Evolutionary conservation across 2,888 invertebrate genomes (phyloP).

Genomic region (Aphelenchoides bicaudatus): DNA sequence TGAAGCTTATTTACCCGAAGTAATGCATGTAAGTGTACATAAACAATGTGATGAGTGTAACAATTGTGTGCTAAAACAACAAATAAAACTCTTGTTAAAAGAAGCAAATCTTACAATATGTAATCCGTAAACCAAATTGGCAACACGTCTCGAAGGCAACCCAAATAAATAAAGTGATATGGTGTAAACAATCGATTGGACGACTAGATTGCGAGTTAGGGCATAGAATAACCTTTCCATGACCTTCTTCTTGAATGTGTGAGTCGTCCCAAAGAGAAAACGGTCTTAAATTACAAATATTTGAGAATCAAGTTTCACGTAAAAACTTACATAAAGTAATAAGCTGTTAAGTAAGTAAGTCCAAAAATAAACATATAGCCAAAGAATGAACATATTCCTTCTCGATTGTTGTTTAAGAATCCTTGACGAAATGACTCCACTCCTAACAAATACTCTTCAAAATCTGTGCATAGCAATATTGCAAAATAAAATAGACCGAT

Average conservation of each 20-base stretch:
- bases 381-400: constrained; percentile 79
- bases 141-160: too few species aligned
- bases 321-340: not conserved
- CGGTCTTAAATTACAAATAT: not conserved
- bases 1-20: constrained; percentile 1
- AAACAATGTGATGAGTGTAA: not conserved
- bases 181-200: too few species aligned
- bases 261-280: too few species aligned
- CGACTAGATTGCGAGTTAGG: too few species aligned
- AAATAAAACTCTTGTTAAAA: not conserved
- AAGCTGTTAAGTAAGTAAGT: constrained; percentile 64
- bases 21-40: constrained; percentile 11
- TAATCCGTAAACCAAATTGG: constrained; percentile 73
- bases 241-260: too few species aligned
- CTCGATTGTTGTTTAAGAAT: constrained; percentile 78
- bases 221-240: too few species aligned
- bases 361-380: constrained; percentile 83
- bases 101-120: constrained; percentile 67
- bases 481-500: not conserved
- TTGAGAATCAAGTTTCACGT: not conserved
- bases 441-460: constrained; percentile 40
- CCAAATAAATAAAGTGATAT: too few species aligned
- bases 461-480: not conserved
- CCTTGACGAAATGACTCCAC: constrained; percentile 35
- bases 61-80: not conserved